phyloP scores from a whole-genome alignment of 64 coral and sea anemone species.

The Catalaphyllia jardinei region DNA sequence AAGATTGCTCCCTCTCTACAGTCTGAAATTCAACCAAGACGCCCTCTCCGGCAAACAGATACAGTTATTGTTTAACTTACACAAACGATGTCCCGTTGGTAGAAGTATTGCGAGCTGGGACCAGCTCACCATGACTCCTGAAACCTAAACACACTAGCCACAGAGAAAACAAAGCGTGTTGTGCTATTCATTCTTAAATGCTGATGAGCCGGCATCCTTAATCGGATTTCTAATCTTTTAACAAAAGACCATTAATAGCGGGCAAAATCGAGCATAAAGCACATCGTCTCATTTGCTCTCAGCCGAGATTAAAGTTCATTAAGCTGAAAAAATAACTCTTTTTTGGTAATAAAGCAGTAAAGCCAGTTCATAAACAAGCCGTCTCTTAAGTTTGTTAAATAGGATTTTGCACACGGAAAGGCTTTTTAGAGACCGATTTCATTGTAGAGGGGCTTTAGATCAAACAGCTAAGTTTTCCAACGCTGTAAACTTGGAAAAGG shows the following conservation, averaged over 20 bases:
- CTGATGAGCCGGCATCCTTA: not conserved
- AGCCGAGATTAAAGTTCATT: not conserved
- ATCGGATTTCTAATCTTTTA: conserved; percentile 27
- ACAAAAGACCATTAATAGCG: conserved; percentile 23
- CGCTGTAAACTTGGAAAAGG: no score
- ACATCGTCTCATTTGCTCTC: not conserved
- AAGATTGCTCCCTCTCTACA: not conserved
- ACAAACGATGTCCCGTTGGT: conserved; percentile 22
- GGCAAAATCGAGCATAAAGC: not conserved
- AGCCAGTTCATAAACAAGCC: not conserved
- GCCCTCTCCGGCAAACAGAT: conserved; percentile 9
- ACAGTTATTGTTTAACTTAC: not conserved
- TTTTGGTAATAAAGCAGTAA: not conserved
- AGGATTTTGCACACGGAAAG: no score
- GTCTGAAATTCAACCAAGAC: not conserved
- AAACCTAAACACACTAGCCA: not conserved
- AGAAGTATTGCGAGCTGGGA: not conserved
- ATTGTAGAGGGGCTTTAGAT: no score
- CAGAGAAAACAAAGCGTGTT: not conserved
- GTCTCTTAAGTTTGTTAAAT: no score
- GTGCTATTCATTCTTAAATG: not conserved
- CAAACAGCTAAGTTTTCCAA: no score
- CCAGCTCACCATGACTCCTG: not conserved
- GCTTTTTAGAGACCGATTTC: no score
- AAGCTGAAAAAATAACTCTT: not conserved